These are phyloP conservation scores for Pachymerium ferrugineum DNA, from an alignment of 2,888 invertebrate species.

Conservation along the genomic window DNA sequence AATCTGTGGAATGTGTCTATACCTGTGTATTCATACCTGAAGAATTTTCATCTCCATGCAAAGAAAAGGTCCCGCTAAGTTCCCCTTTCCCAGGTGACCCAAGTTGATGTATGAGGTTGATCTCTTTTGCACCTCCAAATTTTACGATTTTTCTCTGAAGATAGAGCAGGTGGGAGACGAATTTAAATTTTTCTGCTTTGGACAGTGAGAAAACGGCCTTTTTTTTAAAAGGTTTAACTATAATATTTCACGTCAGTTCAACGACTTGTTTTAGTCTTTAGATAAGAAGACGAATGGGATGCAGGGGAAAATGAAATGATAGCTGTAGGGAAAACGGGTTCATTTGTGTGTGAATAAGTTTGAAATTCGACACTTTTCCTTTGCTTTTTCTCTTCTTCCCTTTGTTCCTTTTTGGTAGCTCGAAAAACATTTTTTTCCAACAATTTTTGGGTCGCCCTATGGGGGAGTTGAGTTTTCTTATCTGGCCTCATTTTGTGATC, in stretches of 20 bases:
- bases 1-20: slow-evolving; percentile 22
- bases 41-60: neutral
- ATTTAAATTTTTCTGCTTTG: neutral
- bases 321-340: slow-evolving; percentile 27
- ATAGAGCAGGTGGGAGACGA: neutral
- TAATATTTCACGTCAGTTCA: slow-evolving; percentile 20
- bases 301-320: slow-evolving; percentile 22
- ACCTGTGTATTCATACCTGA: slow-evolving; percentile 9
- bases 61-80: neutral
- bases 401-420: slow-evolving; percentile 15
- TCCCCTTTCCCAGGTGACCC: neutral
- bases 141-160: slow-evolving; percentile 12
- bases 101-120: slow-evolving; percentile 18
- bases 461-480: slow-evolving; percentile 27
- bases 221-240: neutral
- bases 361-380: slow-evolving; percentile 16
- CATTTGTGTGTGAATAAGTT: slow-evolving; percentile 18
- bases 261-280: slow-evolving; percentile 14
- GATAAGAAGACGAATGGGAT: slow-evolving; percentile 19
- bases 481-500: slow-evolving; percentile 22
- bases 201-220: neutral
- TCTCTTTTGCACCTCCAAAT: slow-evolving; percentile 5
- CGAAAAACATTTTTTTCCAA: neutral
- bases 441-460: neutral
- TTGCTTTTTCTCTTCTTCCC: slow-evolving; percentile 20